These are phyloP conservation scores for Eurypyga helias DNA, from an alignment of 2,113 vertebrate species.

Conservation along the genomic window DNA sequence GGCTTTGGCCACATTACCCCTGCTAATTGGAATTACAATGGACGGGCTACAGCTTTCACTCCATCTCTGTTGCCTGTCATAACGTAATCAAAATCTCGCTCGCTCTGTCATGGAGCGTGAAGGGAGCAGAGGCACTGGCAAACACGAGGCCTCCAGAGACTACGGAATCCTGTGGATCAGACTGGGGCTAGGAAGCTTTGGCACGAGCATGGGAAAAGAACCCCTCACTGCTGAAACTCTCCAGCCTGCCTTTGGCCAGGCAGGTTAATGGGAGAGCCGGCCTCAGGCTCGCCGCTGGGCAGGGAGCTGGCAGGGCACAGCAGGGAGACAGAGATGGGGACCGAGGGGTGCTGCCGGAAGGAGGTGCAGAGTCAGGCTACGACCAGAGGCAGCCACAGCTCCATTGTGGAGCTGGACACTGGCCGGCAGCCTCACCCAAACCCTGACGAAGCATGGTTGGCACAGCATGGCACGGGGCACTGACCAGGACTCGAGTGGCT, in stretches of 20 bases:
- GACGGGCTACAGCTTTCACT: slow-evolving; percentile 45
- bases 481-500: not conserved
- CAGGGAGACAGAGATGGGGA: not conserved
- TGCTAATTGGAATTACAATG: slow-evolving; percentile 52
- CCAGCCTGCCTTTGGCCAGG: not conserved
- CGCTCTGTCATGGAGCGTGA: not conserved
- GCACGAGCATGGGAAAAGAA: not conserved
- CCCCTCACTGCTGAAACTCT: not conserved
- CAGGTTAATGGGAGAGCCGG: not conserved
- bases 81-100: slow-evolving; percentile 48
- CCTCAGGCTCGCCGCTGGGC: not conserved
- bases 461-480: not conserved
- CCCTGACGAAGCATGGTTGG: not conserved
- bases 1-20: not conserved
- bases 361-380: not conserved
- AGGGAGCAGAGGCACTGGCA: not conserved
- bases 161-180: not conserved
- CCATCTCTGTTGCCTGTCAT: slow-evolving; percentile 40
- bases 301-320: not conserved
- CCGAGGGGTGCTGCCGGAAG: not conserved
- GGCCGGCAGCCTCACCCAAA: not conserved
- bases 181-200: not conserved
- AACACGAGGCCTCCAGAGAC: not conserved
- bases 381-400: not conserved
- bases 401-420: not conserved